Conservation (phyloP, 2,113 vertebrate species). For the Microcebus tavaratra region DNA sequence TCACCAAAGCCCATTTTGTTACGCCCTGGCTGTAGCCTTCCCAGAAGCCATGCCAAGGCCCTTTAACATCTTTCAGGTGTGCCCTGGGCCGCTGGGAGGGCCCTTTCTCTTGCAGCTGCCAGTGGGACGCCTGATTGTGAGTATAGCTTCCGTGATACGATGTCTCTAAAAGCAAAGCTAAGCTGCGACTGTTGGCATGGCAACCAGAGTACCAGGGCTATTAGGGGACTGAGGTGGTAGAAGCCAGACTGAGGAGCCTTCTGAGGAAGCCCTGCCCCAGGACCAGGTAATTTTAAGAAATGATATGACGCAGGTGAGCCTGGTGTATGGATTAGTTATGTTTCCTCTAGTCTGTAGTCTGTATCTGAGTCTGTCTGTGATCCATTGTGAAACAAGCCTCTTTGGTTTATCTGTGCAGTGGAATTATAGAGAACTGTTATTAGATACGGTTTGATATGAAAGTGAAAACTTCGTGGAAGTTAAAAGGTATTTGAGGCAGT, state of each 20-base stretch:
- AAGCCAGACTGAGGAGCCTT: background rate
- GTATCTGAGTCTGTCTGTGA: background rate
- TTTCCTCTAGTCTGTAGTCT: background rate
- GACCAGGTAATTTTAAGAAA: background rate
- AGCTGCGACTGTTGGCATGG: background rate
- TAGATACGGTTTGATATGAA: background rate
- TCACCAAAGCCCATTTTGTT: background rate
- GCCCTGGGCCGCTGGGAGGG: background rate
- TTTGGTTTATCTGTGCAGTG: background rate
- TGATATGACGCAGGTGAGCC: background rate
- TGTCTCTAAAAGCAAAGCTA: background rate
- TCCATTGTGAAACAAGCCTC: background rate
- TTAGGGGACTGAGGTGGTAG: background rate
- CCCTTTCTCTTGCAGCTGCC: background rate
- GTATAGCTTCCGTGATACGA: background rate
- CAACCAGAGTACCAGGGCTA: background rate
- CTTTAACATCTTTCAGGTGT: background rate
- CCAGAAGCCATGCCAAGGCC: background rate
- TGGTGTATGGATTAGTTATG: background rate
- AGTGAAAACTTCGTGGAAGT: background rate
- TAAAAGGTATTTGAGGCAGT: background rate
- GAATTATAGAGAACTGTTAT: background rate
- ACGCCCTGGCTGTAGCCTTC: background rate
- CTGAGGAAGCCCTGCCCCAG: background rate
- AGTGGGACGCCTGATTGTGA: background rate